A percentile compares a stretch with the other conserved stretches of the same genome.
phyloP scores from a whole-genome alignment of 2,797 vertebrate species.

The Lithobates sylvaticus region DNA sequence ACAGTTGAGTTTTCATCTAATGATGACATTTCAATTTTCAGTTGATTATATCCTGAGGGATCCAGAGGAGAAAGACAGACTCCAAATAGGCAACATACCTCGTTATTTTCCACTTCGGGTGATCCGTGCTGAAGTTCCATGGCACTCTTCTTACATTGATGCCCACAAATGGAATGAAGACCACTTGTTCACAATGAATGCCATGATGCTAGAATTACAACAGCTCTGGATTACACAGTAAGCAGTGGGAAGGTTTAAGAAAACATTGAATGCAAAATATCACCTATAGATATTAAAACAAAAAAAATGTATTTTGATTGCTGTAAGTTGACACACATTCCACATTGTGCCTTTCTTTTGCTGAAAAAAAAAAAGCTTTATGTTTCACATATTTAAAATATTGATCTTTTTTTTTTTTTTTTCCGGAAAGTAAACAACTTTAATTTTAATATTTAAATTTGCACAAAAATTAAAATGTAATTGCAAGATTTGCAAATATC shows the following conservation, averaged over 20 bases:
- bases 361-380: no score
- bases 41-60: slow-evolving; percentile 92
- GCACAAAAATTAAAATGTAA: no score
- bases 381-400: no score
- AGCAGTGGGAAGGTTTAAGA: slow-evolving; percentile 49
- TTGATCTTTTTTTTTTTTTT: no score
- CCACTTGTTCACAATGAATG: slow-evolving; percentile 82
- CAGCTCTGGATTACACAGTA: slow-evolving; percentile 87
- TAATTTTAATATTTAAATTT: no score
- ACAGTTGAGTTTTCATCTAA: background rate
- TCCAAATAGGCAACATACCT: slow-evolving; percentile 81
- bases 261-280: background rate
- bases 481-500: no score
- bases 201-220: slow-evolving; percentile 82
- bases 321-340: no score
- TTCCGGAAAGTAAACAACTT: no score
- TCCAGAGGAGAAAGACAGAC: slow-evolving; percentile 80
- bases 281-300: no score
- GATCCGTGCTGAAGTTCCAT: slow-evolving; percentile 86
- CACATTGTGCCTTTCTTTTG: no score
- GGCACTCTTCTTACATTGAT: slow-evolving; percentile 77
- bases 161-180: slow-evolving; percentile 77
- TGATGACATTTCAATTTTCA: slow-evolving; percentile 64
- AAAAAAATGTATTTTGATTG: no score
- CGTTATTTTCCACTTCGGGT: slow-evolving; percentile 79